Percentiles rank a stretch among this genome's conserved stretches.
Evolutionary conservation across 2,797 vertebrate species (phyloP).

Genomic region (Ibycter americanus): DNA sequence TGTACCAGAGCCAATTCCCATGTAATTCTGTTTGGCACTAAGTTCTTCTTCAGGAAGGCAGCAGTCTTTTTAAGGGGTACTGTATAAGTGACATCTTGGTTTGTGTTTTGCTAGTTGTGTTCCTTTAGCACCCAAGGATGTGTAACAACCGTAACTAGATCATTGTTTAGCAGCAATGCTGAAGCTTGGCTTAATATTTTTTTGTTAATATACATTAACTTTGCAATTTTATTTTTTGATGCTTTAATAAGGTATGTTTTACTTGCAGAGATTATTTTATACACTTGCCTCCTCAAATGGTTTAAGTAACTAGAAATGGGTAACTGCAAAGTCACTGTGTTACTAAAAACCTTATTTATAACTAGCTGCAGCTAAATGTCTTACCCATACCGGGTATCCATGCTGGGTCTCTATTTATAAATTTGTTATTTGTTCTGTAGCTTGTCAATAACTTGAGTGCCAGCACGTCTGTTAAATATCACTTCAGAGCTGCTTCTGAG

Average conservation of each 20-base stretch:
- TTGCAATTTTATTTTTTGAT: not conserved
- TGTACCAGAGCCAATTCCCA: conserved; percentile 22
- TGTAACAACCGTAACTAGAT: not conserved
- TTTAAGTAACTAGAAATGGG: not conserved
- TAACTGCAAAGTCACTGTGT: not conserved
- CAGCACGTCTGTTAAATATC: conserved; percentile 3
- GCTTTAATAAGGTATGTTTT: not conserved
- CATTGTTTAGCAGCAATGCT: not conserved
- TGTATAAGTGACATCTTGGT: not conserved
- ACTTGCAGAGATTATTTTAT: not conserved
- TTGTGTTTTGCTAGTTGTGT: not conserved
- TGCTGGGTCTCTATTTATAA: conserved; percentile 48
- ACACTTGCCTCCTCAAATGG: not conserved
- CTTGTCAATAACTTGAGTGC: conserved; percentile 45
- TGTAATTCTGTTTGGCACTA: conserved; percentile 27
- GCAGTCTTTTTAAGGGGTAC: not conserved
- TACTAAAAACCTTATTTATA: conserved; percentile 31
- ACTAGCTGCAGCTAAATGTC: not conserved
- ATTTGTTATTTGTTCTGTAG: conserved; percentile 41
- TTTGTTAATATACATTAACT: not conserved
- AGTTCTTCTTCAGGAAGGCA: not conserved
- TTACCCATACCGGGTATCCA: not conserved
- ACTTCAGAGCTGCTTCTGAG: conserved; percentile 28
- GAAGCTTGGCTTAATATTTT: not conserved
- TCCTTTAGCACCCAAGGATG: not conserved